phyloP scores from a whole-genome alignment of 2,888 invertebrate species.

The Plagodis dolabraria region DNA sequence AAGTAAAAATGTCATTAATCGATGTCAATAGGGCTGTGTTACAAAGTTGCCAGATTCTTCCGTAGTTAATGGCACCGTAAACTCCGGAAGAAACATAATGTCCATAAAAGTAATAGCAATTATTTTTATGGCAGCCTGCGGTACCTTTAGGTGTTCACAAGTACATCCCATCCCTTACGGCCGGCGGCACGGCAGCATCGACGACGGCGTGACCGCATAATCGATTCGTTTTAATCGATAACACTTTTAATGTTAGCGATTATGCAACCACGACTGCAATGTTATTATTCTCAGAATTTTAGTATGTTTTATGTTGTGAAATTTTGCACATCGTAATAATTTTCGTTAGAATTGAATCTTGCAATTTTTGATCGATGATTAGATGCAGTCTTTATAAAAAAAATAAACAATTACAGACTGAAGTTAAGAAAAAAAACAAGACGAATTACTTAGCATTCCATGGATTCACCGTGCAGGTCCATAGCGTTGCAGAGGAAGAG shows the following conservation, averaged over 20 bases:
- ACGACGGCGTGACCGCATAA: slow-evolving; percentile 39
- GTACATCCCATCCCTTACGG: slow-evolving; percentile 38
- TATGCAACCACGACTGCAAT: slow-evolving; percentile 24
- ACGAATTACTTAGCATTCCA: too few relatives aligned
- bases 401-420: too few relatives aligned
- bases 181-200: too few relatives aligned
- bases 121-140: slow-evolving; percentile 42
- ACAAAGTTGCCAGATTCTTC: slow-evolving; percentile 1
- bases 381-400: too few relatives aligned
- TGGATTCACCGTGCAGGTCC: too few relatives aligned
- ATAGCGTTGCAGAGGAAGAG: too few relatives aligned
- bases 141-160: too few relatives aligned
- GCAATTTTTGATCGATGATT: too few relatives aligned
- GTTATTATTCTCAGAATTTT: slow-evolving; percentile 14
- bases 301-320: slow-evolving; percentile 13
- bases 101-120: slow-evolving; percentile 42
- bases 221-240: slow-evolving; percentile 42
- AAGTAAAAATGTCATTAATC: slow-evolving; percentile 1
- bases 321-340: slow-evolving; percentile 10
- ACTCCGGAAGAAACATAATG: slow-evolving; percentile 38
- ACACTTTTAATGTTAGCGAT: slow-evolving; percentile 26
- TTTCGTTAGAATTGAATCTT: too few relatives aligned
- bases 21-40: not conserved
- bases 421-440: too few relatives aligned
- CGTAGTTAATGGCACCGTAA: slow-evolving; percentile 17